These are phyloP conservation scores for Dusona sp. DNA, from an alignment of 2,888 invertebrate genomes.

Conservation along the genomic window DNA sequence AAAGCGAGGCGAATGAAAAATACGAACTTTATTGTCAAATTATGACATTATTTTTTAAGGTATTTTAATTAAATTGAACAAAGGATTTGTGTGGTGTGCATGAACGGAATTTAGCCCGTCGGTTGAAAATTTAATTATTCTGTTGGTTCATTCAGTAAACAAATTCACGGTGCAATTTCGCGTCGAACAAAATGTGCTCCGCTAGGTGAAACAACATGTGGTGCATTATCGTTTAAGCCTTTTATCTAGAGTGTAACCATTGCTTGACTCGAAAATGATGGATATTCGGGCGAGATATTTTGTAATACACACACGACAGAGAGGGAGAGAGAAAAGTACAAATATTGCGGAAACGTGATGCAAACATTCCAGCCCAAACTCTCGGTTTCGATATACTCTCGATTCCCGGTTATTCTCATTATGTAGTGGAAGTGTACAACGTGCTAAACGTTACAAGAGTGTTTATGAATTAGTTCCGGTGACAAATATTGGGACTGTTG, in stretches of 20 bases:
- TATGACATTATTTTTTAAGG: slow-evolving; percentile 4
- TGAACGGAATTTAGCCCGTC: neutral
- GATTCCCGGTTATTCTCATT: neutral
- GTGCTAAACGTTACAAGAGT: slow-evolving; percentile 45
- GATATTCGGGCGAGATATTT: neutral
- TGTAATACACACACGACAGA: neutral
- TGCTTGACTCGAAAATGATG: slow-evolving; percentile 43
- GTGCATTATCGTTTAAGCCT: slow-evolving; percentile 77
- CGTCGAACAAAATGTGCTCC: slow-evolving; percentile 8
- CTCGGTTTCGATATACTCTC: slow-evolving; percentile 21
- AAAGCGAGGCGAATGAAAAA: slow-evolving; percentile 1
- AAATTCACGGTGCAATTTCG: slow-evolving; percentile 29
- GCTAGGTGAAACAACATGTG: slow-evolving; percentile 28
- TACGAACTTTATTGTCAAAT: slow-evolving; percentile 1
- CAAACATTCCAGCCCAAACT: slow-evolving; percentile 11
- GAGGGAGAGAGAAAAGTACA: slow-evolving; percentile 17
- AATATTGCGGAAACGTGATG: neutral
- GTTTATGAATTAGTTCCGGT: slow-evolving; percentile 23
- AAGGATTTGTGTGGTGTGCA: neutral
- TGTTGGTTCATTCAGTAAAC: slow-evolving; percentile 39
- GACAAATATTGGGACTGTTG: slow-evolving; percentile 32
- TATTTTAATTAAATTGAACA: slow-evolving; percentile 14
- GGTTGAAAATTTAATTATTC: slow-evolving; percentile 23
- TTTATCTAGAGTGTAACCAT: slow-evolving; percentile 77
- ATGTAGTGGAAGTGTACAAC: neutral